phyloP scores from a whole-genome alignment of 1,140 invertebrate species.

The Euura lappo region DNA sequence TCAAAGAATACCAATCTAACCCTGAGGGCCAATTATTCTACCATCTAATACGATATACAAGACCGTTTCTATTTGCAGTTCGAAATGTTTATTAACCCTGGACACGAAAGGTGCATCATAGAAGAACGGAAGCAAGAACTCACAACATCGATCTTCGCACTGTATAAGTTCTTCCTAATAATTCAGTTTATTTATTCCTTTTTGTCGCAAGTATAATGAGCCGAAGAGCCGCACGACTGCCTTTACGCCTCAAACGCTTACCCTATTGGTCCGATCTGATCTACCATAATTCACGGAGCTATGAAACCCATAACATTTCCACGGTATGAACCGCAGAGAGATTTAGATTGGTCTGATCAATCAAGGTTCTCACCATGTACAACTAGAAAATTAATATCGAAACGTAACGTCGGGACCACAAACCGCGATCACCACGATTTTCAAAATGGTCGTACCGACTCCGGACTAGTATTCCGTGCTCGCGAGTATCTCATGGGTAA shows the following conservation, averaged over 20 bases:
- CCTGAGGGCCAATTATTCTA: too few relatives aligned
- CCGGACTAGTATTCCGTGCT: not conserved
- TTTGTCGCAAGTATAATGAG: not conserved
- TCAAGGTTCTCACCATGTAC: too few relatives aligned
- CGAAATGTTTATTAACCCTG: not conserved
- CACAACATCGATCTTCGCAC: not conserved
- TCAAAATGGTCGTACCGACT: not conserved
- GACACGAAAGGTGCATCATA: not conserved
- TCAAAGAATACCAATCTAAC: not conserved
- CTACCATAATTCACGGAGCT: not conserved
- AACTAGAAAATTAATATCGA: too few relatives aligned
- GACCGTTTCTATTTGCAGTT: not conserved
- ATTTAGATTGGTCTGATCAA: too few relatives aligned
- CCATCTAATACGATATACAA: too few relatives aligned
- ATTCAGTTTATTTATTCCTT: not conserved
- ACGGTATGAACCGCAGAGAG: not conserved
- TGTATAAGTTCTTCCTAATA: not conserved
- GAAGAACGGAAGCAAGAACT: too few relatives aligned
- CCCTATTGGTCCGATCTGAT: not conserved
- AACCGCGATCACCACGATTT: not conserved
- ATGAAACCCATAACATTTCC: not conserved
- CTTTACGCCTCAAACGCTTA: not conserved
- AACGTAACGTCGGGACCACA: not conserved
- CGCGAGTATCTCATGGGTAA: not conserved
- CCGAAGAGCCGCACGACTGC: not conserved